These are phyloP conservation scores for Metallyticus violacea DNA, from an alignment of 2,888 invertebrate genomes.

Conservation along the genomic window DNA sequence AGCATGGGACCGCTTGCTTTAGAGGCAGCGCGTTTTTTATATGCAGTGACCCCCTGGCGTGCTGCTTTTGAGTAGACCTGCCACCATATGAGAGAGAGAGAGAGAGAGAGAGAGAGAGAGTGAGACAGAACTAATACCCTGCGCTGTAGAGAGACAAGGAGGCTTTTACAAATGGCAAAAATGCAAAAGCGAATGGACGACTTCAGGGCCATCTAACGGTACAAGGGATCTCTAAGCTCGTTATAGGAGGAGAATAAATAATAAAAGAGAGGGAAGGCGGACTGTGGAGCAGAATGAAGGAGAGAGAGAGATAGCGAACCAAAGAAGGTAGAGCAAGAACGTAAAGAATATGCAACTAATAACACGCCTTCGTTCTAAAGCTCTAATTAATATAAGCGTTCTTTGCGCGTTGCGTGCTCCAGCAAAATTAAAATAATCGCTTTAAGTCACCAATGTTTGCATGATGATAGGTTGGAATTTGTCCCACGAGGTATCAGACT, in stretches of 20 bases:
- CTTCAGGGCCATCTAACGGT: constrained; percentile 16
- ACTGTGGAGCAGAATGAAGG: not conserved
- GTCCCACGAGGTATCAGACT: no score
- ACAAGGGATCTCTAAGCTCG: not conserved
- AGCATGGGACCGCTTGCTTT: not conserved
- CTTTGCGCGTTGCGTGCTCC: not conserved
- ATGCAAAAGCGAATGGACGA: constrained; percentile 10
- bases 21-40: not conserved
- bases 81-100: not conserved
- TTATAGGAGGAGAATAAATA: not conserved
- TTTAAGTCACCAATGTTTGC: not conserved
- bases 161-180: not conserved
- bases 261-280: not conserved
- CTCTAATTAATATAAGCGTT: not conserved
- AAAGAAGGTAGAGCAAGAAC: not conserved
- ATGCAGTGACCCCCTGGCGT: not conserved
- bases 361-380: not conserved
- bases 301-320: not conserved
- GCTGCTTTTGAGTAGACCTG: not conserved
- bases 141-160: not conserved
- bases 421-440: no score
- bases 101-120: not conserved
- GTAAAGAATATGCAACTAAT: not conserved
- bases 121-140: not conserved
- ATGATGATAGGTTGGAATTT: no score